Evolutionary conservation across 2,113 vertebrate genomes (phyloP).

Genomic region (Shinisaurus crocodilurus): DNA sequence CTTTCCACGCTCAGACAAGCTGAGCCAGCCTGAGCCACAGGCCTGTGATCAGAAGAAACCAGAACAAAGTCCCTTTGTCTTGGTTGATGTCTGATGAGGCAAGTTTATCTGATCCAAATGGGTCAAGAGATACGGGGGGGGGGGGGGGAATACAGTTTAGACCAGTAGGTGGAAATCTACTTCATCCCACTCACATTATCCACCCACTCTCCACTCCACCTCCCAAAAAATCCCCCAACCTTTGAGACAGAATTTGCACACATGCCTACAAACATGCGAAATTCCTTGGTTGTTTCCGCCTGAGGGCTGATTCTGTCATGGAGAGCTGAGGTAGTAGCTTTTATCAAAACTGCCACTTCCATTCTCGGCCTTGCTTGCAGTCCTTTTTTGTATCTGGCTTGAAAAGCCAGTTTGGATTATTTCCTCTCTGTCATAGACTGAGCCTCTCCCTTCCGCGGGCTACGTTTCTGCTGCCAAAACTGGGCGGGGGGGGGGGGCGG

Average conservation of each 20-base stretch:
- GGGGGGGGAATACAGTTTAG: neutral
- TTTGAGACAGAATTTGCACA: neutral
- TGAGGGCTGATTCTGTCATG: neutral
- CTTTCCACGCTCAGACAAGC: no score
- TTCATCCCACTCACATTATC: neutral
- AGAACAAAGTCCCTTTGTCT: neutral
- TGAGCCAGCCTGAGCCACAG: no score
- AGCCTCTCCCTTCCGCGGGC: neutral
- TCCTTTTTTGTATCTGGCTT: neutral
- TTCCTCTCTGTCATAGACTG: neutral
- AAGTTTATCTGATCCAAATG: neutral
- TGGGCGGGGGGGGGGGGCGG: fast-evolving
- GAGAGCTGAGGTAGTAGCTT: neutral
- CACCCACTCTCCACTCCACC: no score
- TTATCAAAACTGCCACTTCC: neutral
- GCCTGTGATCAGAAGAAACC: no score
- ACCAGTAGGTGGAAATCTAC: neutral
- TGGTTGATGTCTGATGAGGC: neutral
- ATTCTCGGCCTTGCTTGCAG: neutral
- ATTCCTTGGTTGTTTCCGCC: neutral
- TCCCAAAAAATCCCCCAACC: neutral
- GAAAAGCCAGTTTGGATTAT: neutral
- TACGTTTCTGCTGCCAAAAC: neutral
- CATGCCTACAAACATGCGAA: neutral
- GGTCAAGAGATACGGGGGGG: no score